phyloP scores from a whole-genome alignment of 2,113 vertebrate species.

The Cariama cristata region DNA sequence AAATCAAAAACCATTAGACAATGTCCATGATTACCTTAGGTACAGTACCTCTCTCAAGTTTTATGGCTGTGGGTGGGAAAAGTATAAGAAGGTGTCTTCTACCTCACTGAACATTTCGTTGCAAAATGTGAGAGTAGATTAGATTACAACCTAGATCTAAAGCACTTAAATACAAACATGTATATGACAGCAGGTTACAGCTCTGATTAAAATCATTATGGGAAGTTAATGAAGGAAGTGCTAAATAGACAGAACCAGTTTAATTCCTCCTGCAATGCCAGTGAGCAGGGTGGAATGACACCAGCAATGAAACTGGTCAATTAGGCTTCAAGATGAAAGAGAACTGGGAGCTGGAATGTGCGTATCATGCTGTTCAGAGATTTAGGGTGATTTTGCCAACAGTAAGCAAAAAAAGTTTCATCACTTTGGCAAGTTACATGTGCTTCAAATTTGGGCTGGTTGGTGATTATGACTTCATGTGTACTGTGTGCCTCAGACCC shows the following conservation, averaged over 20 bases:
- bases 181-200: background rate
- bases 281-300: background rate
- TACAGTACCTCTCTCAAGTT: background rate
- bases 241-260: background rate
- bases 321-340: conserved; percentile 49
- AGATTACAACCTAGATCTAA: background rate
- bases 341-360: conserved; percentile 34
- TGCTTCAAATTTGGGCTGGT: background rate
- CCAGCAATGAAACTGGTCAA: background rate
- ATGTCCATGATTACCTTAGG: rapidly evolving
- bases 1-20: background rate
- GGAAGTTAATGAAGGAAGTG: conserved; percentile 6
- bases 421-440: background rate
- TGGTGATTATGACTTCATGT: background rate
- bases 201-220: background rate
- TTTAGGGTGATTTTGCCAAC: conserved; percentile 46
- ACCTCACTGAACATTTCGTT: background rate
- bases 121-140: background rate
- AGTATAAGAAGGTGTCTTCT: background rate
- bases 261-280: background rate
- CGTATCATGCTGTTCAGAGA: background rate
- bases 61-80: background rate
- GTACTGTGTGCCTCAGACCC: background rate
- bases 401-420: background rate
- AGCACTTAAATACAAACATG: background rate